Evolutionary conservation across 2,113 vertebrate species (phyloP), one percentile per base, ranked within the genome.

Genomic region (Embiotoca jacksoni): DNA sequence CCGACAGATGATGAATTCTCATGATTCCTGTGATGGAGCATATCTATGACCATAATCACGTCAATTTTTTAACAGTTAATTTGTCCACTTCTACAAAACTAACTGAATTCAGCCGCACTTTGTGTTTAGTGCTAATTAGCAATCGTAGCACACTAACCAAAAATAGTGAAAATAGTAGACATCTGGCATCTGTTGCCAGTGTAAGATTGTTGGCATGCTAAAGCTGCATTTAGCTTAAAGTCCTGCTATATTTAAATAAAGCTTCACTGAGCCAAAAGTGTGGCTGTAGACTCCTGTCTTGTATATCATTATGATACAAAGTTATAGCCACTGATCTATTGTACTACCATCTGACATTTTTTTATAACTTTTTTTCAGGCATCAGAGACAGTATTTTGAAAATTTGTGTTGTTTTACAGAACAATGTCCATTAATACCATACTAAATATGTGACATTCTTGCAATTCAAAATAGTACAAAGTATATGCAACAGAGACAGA

Each of bases 401-500:
- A 14, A n/a, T 65, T 9, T 59, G 3, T 14, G 30, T 57, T 67
- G 5, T 36, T 63, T 72, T 55, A 6, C 32, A 70, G 5, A 55
- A 81, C 66, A 69, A 32, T 49, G n/a, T 55, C n/a, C 49, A 46
- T 14, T 50, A 7, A 32, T 8, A 41, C 15, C 55, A 9, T 57
- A 72, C 59, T 47, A 60, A 56, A 68, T 67, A 32, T 52, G 15
- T 68, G 35, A 52, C 47, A 57, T 72, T 80, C 39, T 63, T 59
- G 11, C 15, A 36, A 54, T 68, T 84, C 44, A 31, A 85, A 78
- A 81, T 67, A 70, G 32, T 5, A 30, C 14, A 55, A 7, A 75
- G 44, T 30, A 77, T 30, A 77, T 64, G 35, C 30, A 76, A 32
- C 62, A 74, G 60, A 70, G 75, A 59, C 67, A 67, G 52, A 69